Base-by-base conservation (phyloP, 2,888 invertebrate genomes). In the Oscheius myriophilus region DNA sequence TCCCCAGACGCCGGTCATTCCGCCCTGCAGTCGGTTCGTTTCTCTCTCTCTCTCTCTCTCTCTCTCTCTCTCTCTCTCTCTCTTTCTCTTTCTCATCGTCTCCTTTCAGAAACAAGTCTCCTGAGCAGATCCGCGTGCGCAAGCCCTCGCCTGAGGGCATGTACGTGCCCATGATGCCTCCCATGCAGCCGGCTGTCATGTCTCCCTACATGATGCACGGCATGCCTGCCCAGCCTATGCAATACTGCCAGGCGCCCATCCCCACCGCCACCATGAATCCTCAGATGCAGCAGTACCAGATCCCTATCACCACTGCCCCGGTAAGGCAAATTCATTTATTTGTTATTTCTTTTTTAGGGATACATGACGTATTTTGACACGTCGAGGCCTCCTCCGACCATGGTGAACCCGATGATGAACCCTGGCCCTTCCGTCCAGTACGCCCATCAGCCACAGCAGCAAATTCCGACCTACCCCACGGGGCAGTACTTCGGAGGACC, bases 331-430 rank as follows among this genome's bases (percentile, higher is more conserved):
- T 49, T 9, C 51, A 18, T 26, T 14, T 2, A 1, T 21, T 39
- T 26, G 2, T 18, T 16, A 26, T n/a, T 11, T n/a, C 11, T 54
- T 12, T 59, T 68, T 43, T 23, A 68, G 68, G n/a, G 43, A 11
- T 68, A 42, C 46, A 42, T 68, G 45, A 62, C 59, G 4, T 68
- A 62, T 55, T 41, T 68, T 23, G 68, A 68, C 33, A 68, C 68
- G 2, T 68, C 68, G 4, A 53, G 68, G 14, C 68, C 68, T 12
- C 68, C 68, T 26, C 68, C 68, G n/a, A 6, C 33, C 33, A 33
- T 33, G 33, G 33, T 33, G 33, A 33, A 33, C 33, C 33, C 33
- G 4, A 41, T 42, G 33, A 51, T 67, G 18, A 33, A 57, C 18
- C 58, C 46, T 6, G 21, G 33, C 41, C 67, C 58, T 33, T 41